Evolutionary conservation across 1,140 invertebrate genomes (phyloP).

Genomic region (Drosophila lacertosa): DNA sequence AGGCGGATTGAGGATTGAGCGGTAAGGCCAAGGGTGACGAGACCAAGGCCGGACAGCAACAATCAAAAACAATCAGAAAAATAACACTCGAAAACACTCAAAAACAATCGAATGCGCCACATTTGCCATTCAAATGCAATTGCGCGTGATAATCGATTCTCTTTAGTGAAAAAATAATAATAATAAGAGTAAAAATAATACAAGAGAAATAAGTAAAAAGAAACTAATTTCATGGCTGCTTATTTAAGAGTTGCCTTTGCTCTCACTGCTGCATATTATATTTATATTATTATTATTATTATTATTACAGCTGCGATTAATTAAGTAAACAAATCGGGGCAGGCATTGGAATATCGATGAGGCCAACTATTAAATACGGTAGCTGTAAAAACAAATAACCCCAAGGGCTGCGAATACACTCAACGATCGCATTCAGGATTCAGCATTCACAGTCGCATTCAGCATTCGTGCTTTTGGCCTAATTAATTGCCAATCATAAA

Average conservation of each 20-base stretch:
- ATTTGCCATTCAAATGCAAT: constrained; percentile 74
- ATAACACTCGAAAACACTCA: too few relatives aligned
- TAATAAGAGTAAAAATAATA: not conserved
- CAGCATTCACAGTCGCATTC: constrained; percentile 11
- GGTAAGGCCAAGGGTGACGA: too few relatives aligned
- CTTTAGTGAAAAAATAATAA: constrained; percentile 11
- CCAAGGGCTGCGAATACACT: constrained; percentile 25
- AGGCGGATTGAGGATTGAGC: constrained; percentile 1
- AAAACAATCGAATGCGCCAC: constrained; percentile 69
- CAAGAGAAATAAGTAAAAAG: not conserved
- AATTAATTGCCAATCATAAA: constrained; percentile 82
- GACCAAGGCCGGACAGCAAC: constrained; percentile 16
- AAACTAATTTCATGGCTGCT: constrained; percentile 59
- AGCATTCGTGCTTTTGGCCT: constrained; percentile 70
- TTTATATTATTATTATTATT: constrained; percentile 48
- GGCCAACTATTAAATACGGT: constrained; percentile 60
- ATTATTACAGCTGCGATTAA: constrained; percentile 81
- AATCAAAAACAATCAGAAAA: constrained; percentile 34
- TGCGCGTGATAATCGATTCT: constrained; percentile 74
- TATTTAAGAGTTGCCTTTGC: constrained; percentile 3
- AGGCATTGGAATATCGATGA: constrained; percentile 28
- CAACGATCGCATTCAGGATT: constrained; percentile 8
- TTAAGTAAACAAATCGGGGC: constrained; percentile 76
- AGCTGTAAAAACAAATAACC: constrained; percentile 81
- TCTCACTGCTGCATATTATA: too few relatives aligned